Evolutionary conservation across 2,113 vertebrate species (phyloP).

Genomic region (Sporophila hypoxantha): DNA sequence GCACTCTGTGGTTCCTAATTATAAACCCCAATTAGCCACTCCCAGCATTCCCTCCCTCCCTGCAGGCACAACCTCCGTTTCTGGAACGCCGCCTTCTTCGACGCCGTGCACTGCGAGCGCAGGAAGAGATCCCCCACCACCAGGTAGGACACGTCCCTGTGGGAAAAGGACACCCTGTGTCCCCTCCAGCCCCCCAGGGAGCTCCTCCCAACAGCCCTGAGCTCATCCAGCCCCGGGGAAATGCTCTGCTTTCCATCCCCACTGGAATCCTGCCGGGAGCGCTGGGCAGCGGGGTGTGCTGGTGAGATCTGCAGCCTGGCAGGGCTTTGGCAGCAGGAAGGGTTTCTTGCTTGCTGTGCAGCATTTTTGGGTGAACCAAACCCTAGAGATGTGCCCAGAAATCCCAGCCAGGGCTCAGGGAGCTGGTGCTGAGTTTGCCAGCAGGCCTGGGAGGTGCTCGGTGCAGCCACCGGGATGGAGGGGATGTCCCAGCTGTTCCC

Average conservation of each 20-base stretch:
- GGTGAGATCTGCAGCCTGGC: neutral
- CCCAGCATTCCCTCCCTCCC: neutral
- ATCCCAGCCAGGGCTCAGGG: neutral
- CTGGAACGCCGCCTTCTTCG: conserved; percentile 97
- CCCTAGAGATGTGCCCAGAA: neutral
- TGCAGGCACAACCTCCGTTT: conserved; percentile 90
- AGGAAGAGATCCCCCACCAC: conserved; percentile 94
- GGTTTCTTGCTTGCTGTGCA: accelerated
- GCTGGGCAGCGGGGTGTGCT: neutral
- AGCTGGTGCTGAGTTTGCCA: neutral
- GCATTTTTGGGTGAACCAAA: neutral
- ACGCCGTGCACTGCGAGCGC: conserved; percentile 94
- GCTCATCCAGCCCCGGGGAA: accelerated
- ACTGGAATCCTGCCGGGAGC: neutral
- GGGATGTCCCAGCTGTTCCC: neutral
- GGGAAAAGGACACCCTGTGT: accelerated
- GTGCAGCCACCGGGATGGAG: neutral
- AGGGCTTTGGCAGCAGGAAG: neutral
- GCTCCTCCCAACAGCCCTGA: neutral
- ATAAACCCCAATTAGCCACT: accelerated
- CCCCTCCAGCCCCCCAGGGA: neutral
- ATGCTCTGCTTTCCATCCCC: neutral
- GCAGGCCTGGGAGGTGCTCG: neutral
- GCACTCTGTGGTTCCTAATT: neutral
- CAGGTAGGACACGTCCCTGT: conserved; percentile 68